Base-by-base conservation (phyloP, 2,113 vertebrate species). In the Eudorcas thomsonii region DNA sequence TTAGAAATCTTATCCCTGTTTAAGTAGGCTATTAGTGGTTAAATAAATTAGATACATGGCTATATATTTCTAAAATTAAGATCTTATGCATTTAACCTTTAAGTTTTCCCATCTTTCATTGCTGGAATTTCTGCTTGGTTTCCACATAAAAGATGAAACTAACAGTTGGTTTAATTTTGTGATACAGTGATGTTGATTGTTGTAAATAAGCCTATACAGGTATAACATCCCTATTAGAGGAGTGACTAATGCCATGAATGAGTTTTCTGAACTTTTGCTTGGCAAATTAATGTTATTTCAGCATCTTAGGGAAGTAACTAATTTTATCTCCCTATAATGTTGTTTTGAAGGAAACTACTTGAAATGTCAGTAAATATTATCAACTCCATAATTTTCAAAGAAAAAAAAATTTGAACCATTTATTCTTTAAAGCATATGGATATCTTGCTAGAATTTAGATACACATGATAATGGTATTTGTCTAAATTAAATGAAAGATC, bases 251-350 rank as follows among this genome's bases (percentile, higher is more conserved):
- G 25, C 25, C 26, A 16, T 64, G 81, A 7, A 30, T 28, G 13
- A 2, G 85, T 45, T 55, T 96, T 94, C 43, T 50, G 36, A 50
- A 30, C 14, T 67, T 85, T 59, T 90, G 30, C 55, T 94, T 88
- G 88, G 92, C 88, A 92, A 91, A 59, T 59, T 57, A 87, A 88
- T 86, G 74, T 43, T 97, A 92, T 92, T 97, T 93, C 23, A 95
- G 36, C 6, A 23, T 92, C 71, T 88, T 12, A 92, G 28, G 50
- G 11, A 93, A 90, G 28, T 57, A 52, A 67, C 52, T 84, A 94
- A 92, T 88, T 94, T 92, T 16, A 86, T 90, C 39, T 96, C 67
- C 21, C 97, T 89, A 64, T 52, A 78, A 64, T 45, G 2, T 48
- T 90, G 30, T 92, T 90, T 94, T 81, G 43, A 88, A 97, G 84